Evolutionary conservation across 2,888 invertebrate species (phyloP), one percentile per base, ranked within the genome.

Genomic region (Bombylius discolor): DNA sequence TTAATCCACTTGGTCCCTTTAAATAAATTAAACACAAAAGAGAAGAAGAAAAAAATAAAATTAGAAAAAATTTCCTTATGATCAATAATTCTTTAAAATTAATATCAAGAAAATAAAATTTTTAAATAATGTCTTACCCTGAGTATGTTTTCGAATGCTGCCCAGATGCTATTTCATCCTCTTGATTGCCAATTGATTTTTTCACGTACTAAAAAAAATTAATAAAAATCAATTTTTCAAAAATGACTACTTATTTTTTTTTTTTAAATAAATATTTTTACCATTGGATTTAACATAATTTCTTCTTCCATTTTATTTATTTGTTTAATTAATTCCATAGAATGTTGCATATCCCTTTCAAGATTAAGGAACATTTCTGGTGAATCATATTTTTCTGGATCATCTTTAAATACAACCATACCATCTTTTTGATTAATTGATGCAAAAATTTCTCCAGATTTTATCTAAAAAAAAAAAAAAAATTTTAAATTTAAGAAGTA

Each of bases 361-460:
- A 97, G 76, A 60, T 87, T 83, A 65, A 87, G 84, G 67, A 97
- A 78, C 76, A 95, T 94, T 67, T 83, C 82, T 0, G 93, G 89
- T 60, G 91, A 89, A 65, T 93, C 89, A 72, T 90, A 96, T 72
- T 93, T 94, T 70, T 96, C 95, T 11, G 95, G 95, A 72, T 91
- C 92, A 68, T 97, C 96, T 64, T 91, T 84, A 71, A 98, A 98
- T 54, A 93, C 82, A 14, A 98, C 96, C 96, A 97, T 97, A 13
- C 97, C 96, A 76, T 97, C 96, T 73, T 91, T 92, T 76, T 96
- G 93, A 77, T 96, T 95, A 63, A 98, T 96, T 66, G 90, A 89
- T 34, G 97, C 97, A 77, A 87, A 95, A 65, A 98, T 97, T 77
- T 96, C 94, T 55, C 91, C 89, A 71, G 94, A 93, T 76, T 95